phyloP scores from a whole-genome alignment of 2,113 vertebrate species.

The Turnix velox region DNA sequence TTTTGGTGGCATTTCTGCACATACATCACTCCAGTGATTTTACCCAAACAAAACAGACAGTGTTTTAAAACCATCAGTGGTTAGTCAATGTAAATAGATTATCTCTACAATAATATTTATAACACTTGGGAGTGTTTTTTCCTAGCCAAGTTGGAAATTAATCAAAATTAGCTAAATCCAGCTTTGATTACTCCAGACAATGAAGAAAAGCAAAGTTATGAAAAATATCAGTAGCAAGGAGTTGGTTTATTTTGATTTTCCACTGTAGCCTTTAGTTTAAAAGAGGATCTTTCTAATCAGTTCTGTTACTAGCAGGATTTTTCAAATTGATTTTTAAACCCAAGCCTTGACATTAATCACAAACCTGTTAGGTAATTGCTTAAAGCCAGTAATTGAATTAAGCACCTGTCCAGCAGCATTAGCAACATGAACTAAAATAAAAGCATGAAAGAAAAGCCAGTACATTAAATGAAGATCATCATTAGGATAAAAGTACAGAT shows the following conservation, averaged over 20 bases:
- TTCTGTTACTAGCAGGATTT: constrained; percentile 27
- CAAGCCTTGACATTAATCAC: constrained; percentile 28
- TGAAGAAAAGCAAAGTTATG: background rate
- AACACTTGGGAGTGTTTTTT: background rate
- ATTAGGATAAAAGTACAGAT: constrained; percentile 14
- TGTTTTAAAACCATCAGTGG: background rate
- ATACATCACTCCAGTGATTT: background rate
- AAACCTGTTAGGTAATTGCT: constrained; percentile 18
- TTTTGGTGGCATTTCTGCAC: background rate
- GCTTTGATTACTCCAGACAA: background rate
- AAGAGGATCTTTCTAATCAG: constrained; percentile 31
- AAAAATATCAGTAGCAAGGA: background rate
- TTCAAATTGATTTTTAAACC: constrained; percentile 41
- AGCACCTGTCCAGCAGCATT: constrained; percentile 13
- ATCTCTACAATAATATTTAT: constrained; percentile 18
- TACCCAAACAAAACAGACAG: constrained; percentile 15
- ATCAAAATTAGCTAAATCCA: background rate
- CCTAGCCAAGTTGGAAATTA: background rate
- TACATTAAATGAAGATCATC: constrained; percentile 7
- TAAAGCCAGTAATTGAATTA: constrained; percentile 49
- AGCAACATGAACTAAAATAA: constrained; percentile 20
- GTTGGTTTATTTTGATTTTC: constrained; percentile 16
- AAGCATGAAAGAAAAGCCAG: constrained; percentile 26
- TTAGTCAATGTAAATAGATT: background rate
- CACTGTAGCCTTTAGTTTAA: background rate